These are phyloP conservation scores for Cheilosia urbana DNA, from an alignment of 2,888 invertebrate species.

Conservation along the genomic window DNA sequence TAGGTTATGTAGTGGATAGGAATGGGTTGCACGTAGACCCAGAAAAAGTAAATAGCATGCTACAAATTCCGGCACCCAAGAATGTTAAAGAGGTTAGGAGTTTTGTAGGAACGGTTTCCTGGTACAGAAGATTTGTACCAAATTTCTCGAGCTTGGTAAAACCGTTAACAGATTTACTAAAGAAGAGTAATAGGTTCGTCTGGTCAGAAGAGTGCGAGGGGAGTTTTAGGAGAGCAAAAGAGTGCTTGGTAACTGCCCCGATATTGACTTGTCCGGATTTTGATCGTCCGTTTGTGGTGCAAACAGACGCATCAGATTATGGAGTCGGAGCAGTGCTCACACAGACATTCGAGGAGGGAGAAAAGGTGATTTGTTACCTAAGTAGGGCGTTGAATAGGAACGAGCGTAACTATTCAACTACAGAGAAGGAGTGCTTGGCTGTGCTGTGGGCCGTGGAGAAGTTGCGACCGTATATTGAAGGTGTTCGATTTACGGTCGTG, in stretches of 20 bases:
- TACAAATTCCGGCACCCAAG: too few relatives aligned
- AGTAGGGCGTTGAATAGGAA: constrained; percentile 33
- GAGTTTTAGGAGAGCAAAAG: too few relatives aligned
- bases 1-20: too few relatives aligned
- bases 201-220: too few relatives aligned
- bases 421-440: constrained; percentile 56
- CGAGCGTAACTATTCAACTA: constrained; percentile 19
- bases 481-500: constrained; percentile 4
- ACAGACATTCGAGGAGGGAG: constrained; percentile 15
- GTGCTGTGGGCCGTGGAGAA: constrained; percentile 58
- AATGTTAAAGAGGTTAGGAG: too few relatives aligned
- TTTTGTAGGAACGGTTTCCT: too few relatives aligned
- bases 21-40: too few relatives aligned
- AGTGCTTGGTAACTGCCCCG: not conserved
- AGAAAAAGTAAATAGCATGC: too few relatives aligned
- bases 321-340: constrained; percentile 57
- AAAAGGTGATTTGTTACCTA: constrained; percentile 50
- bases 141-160: too few relatives aligned
- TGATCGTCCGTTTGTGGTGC: constrained; percentile 7
- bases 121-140: too few relatives aligned
- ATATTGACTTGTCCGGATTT: constrained; percentile 4
- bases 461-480: constrained; percentile 54
- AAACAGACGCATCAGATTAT: constrained; percentile 55
- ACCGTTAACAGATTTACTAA: too few relatives aligned
- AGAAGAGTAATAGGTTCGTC: too few relatives aligned